These are phyloP conservation scores for Phyllostomus hastatus DNA, from an alignment of 2,113 vertebrate species.

Conservation along the genomic window DNA sequence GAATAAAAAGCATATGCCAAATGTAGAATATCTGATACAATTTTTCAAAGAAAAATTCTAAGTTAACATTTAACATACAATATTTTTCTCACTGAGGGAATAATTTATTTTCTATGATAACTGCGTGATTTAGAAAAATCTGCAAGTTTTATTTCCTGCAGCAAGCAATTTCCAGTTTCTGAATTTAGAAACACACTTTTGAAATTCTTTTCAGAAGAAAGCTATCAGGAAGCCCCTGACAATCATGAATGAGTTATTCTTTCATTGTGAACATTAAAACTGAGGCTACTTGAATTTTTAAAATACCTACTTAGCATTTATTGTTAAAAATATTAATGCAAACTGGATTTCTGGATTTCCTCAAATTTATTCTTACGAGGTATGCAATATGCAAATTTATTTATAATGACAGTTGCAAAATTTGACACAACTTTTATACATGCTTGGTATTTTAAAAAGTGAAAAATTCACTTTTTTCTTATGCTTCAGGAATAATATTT, in stretches of 20 bases:
- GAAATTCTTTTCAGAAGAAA: conserved; percentile 4
- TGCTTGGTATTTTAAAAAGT: neutral
- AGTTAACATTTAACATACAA: neutral
- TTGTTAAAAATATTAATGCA: conserved; percentile 19
- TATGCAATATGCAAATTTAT: neutral
- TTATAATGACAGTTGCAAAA: neutral
- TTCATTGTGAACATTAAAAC: neutral
- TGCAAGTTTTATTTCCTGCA: neutral
- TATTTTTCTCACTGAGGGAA: neutral
- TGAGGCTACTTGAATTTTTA: neutral
- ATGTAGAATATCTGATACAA: neutral
- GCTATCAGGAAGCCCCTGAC: neutral
- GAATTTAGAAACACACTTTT: neutral
- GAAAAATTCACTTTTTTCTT: neutral
- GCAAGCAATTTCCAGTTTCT: neutral
- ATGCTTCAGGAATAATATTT: neutral
- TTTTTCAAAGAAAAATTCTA: neutral
- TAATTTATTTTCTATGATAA: neutral
- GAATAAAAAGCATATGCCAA: neutral
- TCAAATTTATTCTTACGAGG: neutral
- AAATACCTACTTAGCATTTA: neutral
- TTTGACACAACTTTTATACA: neutral
- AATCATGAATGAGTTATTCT: neutral
- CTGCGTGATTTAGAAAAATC: neutral
- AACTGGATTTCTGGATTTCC: neutral